Conservation (phyloP, 2,888 invertebrate species). For the Sicus ferrugineus region DNA sequence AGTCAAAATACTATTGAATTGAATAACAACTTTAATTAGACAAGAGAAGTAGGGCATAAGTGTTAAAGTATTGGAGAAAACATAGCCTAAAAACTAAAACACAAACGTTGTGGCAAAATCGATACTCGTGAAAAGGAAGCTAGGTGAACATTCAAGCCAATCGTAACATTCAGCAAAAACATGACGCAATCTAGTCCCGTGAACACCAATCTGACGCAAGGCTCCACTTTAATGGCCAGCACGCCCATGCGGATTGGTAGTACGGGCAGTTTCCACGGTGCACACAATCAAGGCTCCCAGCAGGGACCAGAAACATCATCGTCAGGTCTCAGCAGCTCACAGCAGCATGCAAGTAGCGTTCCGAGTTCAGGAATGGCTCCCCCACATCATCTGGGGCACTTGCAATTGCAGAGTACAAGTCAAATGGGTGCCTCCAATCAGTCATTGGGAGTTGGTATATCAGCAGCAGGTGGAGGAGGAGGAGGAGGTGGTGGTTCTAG, state of each 20-base stretch:
- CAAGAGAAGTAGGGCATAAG: not conserved
- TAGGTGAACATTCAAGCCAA: no score
- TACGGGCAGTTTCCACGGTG: constrained; percentile 45
- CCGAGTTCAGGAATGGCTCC: constrained; percentile 44
- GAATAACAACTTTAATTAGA: not conserved
- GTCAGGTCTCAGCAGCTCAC: constrained; percentile 25
- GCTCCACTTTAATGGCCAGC: constrained; percentile 38
- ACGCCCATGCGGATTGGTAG: constrained; percentile 59
- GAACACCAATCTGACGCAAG: constrained; percentile 36
- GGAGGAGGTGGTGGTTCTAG: constrained; percentile 50
- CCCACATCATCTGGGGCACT: constrained; percentile 44
- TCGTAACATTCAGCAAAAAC: not conserved
- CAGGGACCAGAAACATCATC: constrained; percentile 34
- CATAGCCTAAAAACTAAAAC: not conserved
- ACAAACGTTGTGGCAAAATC: not conserved
- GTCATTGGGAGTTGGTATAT: constrained; percentile 49
- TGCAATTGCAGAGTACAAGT: constrained; percentile 50
- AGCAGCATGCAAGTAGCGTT: constrained; percentile 50
- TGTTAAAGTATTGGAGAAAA: not conserved
- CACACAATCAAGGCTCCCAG: constrained; percentile 35
- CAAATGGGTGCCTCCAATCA: constrained; percentile 55
- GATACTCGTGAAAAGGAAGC: not conserved
- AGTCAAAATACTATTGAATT: no score
- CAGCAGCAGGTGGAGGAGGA: constrained; percentile 48
- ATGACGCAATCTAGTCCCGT: constrained; percentile 6